A percentile compares a stretch with the other conserved stretches of the same genome.
These are phyloP conservation scores for Sebastes flavidus DNA, from an alignment of 2,797 vertebrate genomes.

Conservation along the genomic window DNA sequence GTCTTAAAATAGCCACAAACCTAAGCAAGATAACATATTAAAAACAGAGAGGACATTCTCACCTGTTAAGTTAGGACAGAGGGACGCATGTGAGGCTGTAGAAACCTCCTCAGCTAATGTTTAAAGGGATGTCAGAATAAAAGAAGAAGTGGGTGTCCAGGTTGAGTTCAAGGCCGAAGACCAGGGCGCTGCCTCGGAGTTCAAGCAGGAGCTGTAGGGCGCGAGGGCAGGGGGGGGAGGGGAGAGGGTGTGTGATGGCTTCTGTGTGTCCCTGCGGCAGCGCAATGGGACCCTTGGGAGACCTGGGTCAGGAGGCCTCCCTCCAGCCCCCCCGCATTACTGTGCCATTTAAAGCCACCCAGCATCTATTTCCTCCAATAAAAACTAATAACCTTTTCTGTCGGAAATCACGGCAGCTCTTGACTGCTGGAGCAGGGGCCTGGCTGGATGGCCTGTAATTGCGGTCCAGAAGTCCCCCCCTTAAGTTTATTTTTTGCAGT, in stretches of 20 bases:
- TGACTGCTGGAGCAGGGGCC: slow-evolving; percentile 79
- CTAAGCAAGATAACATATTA: background rate
- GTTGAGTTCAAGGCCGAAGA: slow-evolving; percentile 75
- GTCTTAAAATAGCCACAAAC: background rate
- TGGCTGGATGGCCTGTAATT: slow-evolving; percentile 84
- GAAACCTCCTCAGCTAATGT: slow-evolving; percentile 15
- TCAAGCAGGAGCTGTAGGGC: slow-evolving; percentile 56
- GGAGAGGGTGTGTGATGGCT: slow-evolving; percentile 62
- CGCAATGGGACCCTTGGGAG: slow-evolving; percentile 82
- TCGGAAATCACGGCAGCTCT: slow-evolving; percentile 84
- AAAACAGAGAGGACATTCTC: background rate
- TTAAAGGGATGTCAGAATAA: background rate
- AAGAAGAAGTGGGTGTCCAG: slow-evolving; percentile 33
- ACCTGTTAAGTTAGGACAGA: background rate
- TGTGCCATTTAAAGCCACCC: slow-evolving; percentile 86
- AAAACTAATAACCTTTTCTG: slow-evolving; percentile 89
- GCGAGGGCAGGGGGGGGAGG: slow-evolving; percentile 32
- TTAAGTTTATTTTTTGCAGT: slow-evolving; percentile 82
- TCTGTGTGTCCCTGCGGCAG: slow-evolving; percentile 73
- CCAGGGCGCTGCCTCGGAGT: slow-evolving; percentile 54
- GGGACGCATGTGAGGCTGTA: background rate
- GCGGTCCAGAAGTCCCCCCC: slow-evolving; percentile 78
- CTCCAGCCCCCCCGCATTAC: slow-evolving; percentile 72
- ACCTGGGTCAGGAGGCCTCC: slow-evolving; percentile 75
- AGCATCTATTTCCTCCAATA: slow-evolving; percentile 90